Evolutionary conservation across 2,797 vertebrate species (phyloP).

Genomic region (Enteromius mattozi): DNA sequence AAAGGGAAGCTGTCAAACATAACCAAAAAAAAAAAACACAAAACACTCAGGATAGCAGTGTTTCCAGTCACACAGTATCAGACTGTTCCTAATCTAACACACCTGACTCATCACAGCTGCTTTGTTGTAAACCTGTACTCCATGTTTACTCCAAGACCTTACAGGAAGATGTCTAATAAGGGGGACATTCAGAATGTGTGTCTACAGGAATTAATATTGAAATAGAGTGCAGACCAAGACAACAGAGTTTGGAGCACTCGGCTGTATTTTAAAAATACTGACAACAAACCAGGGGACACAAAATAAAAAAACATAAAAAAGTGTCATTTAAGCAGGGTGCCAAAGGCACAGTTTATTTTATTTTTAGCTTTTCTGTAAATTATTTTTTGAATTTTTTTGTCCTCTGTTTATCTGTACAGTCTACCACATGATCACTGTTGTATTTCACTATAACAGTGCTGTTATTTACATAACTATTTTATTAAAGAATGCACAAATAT

Average conservation of each 20-base stretch:
- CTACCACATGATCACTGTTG: not conserved
- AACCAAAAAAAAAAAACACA: not conserved
- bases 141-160: not conserved
- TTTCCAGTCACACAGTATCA: not conserved
- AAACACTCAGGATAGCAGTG: not conserved
- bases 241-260: too few species aligned
- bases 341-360: too few species aligned
- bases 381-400: not conserved
- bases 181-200: not conserved
- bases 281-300: too few species aligned
- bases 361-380: too few species aligned
- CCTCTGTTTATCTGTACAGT: not conserved
- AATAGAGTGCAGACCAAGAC: too few species aligned
- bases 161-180: not conserved
- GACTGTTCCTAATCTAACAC: not conserved
- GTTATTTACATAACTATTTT: not conserved
- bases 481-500: not conserved
- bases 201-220: not conserved
- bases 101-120: not conserved
- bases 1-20: not conserved
- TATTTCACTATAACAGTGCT: not conserved
- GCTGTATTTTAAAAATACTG: too few species aligned
- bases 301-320: too few species aligned
- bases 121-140: not conserved
- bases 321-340: too few species aligned